Evolutionary conservation across 2,797 vertebrate genomes (phyloP).

Genomic region (Pelochelys cantorii): DNA sequence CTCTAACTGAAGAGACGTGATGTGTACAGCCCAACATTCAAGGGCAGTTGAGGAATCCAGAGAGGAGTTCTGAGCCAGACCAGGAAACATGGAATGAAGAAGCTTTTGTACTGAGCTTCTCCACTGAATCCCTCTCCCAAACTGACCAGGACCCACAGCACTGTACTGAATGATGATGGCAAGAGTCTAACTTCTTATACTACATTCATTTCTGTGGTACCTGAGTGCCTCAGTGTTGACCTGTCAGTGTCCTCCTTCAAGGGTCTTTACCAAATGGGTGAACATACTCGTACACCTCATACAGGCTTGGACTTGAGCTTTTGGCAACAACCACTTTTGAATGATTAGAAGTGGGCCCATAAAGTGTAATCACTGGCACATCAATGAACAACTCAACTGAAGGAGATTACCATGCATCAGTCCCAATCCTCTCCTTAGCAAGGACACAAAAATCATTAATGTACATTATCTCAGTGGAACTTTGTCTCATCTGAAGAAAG

Average conservation of each 20-base stretch:
- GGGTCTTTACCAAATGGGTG: background rate
- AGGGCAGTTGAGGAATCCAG: background rate
- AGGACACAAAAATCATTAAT: background rate
- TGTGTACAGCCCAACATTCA: background rate
- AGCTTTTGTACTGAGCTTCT: rapidly evolving
- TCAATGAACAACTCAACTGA: background rate
- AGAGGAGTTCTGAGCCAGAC: rapidly evolving
- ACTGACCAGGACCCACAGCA: background rate
- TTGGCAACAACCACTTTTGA: rapidly evolving
- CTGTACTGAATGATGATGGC: rapidly evolving
- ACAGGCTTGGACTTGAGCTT: background rate
- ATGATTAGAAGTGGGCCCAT: background rate
- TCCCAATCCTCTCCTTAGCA: background rate
- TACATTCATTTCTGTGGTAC: rapidly evolving
- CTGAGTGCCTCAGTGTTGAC: background rate
- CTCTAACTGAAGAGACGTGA: background rate
- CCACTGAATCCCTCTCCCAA: background rate
- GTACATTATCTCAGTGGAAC: background rate
- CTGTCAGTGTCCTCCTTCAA: background rate
- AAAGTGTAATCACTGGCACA: background rate
- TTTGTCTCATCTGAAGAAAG: background rate
- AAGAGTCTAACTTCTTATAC: background rate
- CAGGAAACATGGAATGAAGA: background rate
- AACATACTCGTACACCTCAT: background rate
- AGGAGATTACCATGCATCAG: background rate